Evolutionary conservation across 1,140 invertebrate species (phyloP), one percentile per base, ranked within the genome.

Genomic region (Lepidurus couesii): DNA sequence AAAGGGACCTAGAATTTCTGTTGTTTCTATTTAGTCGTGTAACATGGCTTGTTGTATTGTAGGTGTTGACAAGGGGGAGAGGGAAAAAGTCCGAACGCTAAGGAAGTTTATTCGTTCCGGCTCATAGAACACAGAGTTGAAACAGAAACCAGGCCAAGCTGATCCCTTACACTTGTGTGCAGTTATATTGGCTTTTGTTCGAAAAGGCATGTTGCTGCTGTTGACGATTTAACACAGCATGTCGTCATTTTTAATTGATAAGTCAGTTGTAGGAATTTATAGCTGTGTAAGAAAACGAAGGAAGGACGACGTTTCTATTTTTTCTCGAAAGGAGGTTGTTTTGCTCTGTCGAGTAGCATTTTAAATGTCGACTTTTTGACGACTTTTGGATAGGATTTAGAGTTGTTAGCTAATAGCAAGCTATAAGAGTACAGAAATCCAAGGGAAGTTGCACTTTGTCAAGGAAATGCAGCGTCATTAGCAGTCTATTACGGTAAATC

Each of bases 101-200:
- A 65, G 47, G 47, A 21, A 65, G 16, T 65, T 65, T 65, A 13
- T 65, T 7, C 53, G 53, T 65, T 65, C 53, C 13, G 53, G 16
- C 7, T 16, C 53, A 65, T 65, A 21, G 53, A 65, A 65, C 53
- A 65, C 53, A 13, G 53, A 65, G 16, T 65, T 65, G 53, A 21
- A 65, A 65, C 16, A 65, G 53, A 65, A 65, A 65, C 53, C 53
- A 65, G 53, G 53, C 53, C 53, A 65, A 9, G 53, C 53, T 11
- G 53, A 65, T 13, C 53, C 53, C n/a, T 34, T 65, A 65, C 21
- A 65, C 53, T 65, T 65, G 53, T 65, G 16, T 21, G 34, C 34
- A 34, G 34, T 65, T 7, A n/a, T 21, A 21, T 65, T n/a, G 53
- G 53, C 53, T 65, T 16, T 65, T 21, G 53, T 65, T 16, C 16